Evolutionary conservation across 2,888 invertebrate species (phyloP).

Genomic region (Oxystoma pomonae): DNA sequence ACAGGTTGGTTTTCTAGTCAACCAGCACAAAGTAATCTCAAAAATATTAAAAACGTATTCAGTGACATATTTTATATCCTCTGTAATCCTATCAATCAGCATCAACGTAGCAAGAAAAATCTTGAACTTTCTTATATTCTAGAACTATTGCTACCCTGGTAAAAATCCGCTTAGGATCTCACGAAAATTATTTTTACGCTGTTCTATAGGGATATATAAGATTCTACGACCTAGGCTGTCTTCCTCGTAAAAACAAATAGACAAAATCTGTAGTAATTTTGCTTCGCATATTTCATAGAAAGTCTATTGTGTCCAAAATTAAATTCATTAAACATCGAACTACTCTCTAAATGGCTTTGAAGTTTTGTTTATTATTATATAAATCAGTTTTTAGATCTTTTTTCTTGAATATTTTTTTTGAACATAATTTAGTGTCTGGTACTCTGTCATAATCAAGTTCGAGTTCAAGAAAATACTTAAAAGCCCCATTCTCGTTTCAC

Average conservation of each 20-base stretch:
- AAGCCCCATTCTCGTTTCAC: no score
- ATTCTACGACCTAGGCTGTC: no score
- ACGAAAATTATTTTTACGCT: no score
- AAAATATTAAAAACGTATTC: conserved; percentile 28
- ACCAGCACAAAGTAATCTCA: conserved; percentile 36
- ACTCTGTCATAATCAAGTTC: no score
- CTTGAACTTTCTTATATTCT: neutral
- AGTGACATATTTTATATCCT: conserved; percentile 49
- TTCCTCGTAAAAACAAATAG: no score
- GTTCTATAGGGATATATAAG: no score
- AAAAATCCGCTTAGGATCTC: neutral
- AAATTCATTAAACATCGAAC: conserved; percentile 5
- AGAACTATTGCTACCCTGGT: no score
- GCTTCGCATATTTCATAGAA: neutral
- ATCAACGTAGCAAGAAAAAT: conserved; percentile 16
- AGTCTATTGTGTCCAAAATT: conserved; percentile 5
- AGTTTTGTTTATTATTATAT: no score
- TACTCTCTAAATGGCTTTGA: conserved; percentile 2
- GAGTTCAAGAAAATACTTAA: no score
- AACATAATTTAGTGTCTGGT: no score
- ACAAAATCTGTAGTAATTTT: neutral
- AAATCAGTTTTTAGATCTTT: no score
- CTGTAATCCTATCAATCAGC: conserved; percentile 14
- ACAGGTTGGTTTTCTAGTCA: conserved; percentile 20
- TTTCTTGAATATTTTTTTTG: no score